Evolutionary conservation across 2,797 vertebrate genomes (phyloP).

Genomic region (Ciconia nigra): DNA sequence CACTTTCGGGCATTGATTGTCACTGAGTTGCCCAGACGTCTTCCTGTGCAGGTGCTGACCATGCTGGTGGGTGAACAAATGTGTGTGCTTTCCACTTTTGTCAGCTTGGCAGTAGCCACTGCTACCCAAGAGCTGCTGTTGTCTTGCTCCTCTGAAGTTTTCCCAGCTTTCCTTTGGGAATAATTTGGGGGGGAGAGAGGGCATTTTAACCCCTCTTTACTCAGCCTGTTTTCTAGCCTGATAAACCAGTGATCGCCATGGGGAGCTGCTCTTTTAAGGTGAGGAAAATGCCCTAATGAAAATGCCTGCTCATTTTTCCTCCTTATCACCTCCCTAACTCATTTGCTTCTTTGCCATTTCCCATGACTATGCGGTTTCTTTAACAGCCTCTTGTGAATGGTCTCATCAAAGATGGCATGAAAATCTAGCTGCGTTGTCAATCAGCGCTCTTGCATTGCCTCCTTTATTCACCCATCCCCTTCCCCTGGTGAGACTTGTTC

Average conservation of each 20-base stretch:
- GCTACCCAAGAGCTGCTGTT: not conserved
- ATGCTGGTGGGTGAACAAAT: not conserved
- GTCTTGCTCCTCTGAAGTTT: not conserved
- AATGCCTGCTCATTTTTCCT: not conserved
- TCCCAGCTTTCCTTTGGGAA: not conserved
- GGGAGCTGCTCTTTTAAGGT: not conserved
- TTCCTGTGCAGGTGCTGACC: not conserved
- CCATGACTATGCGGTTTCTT: rapidly evolving
- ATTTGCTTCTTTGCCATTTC: not conserved
- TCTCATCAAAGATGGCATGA: not conserved
- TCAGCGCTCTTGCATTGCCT: not conserved
- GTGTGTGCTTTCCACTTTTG: not conserved
- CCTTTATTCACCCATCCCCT: not conserved
- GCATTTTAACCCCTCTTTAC: not conserved
- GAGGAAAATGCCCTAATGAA: not conserved
- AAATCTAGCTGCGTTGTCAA: not conserved
- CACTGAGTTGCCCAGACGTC: not conserved
- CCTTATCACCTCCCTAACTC: not conserved
- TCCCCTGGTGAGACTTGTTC: not conserved
- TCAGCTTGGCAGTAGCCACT: not conserved
- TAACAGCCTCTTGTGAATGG: not conserved
- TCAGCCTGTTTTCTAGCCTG: not conserved
- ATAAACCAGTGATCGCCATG: not conserved
- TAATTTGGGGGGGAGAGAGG: not conserved
- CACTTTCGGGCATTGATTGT: not conserved